Conservation (phyloP, 2,113 vertebrate genomes). For the Carassius gibelio region DNA sequence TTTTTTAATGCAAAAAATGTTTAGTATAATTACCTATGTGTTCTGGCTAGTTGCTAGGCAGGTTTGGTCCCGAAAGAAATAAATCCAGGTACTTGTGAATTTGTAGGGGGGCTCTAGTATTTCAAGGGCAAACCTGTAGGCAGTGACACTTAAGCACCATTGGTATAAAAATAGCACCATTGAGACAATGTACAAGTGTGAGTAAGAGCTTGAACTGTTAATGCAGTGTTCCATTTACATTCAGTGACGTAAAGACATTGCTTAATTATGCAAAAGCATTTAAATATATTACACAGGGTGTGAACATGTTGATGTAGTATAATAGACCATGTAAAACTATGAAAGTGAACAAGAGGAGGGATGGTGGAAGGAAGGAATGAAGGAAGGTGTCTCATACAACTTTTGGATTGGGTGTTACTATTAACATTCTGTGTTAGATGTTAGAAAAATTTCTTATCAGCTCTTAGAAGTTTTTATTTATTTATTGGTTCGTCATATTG, state of each 20-base stretch:
- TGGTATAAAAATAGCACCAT: not conserved
- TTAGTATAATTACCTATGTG: not conserved
- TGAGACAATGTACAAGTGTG: not conserved
- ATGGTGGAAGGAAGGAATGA: not conserved
- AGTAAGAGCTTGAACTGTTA: not conserved
- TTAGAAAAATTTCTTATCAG: not conserved
- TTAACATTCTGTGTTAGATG: not conserved
- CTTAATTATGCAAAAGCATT: slow-evolving; percentile 20
- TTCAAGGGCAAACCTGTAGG: not conserved
- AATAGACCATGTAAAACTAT: not conserved
- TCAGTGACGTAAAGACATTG: not conserved
- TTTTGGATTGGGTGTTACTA: not conserved
- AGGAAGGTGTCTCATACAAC: not conserved
- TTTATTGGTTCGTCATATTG: too few species aligned
- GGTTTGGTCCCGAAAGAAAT: not conserved
- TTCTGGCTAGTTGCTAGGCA: not conserved
- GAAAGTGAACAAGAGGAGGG: not conserved
- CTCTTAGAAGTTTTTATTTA: too few species aligned
- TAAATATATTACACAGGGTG: not conserved
- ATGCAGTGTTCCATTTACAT: not conserved
- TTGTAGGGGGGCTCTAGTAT: slow-evolving; percentile 1
- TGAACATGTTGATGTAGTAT: not conserved
- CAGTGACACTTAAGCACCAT: slow-evolving; percentile 2
- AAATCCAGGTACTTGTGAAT: not conserved
- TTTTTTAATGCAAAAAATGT: too few species aligned